Conservation (phyloP, 2,113 vertebrate species). For the Nasalis larvatus region DNA sequence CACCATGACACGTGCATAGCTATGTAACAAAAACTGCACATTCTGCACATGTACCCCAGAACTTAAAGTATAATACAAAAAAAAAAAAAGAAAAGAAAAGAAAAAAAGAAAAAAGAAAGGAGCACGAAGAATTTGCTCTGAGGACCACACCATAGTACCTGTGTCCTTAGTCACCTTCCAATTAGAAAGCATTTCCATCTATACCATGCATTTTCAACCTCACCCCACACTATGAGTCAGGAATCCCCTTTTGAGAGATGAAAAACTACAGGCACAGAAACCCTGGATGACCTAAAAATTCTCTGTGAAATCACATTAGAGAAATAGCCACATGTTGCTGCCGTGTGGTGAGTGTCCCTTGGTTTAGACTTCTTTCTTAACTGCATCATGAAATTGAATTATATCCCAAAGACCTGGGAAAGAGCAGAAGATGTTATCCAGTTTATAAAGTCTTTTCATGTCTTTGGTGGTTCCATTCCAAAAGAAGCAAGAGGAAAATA, state of each 20-base stretch:
- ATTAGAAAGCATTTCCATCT: not conserved
- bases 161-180: not conserved
- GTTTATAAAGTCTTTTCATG: not conserved
- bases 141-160: not conserved
- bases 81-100: not conserved
- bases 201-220: not conserved
- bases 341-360: not conserved
- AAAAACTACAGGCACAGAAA: not conserved
- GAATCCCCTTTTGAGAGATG: not conserved
- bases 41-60: no score
- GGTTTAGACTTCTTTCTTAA: not conserved
- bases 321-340: not conserved
- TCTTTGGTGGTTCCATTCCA: not conserved
- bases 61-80: no score
- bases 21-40: no score
- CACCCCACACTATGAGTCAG: not conserved
- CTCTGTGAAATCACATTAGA: not conserved
- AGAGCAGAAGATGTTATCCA: not conserved
- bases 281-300: not conserved
- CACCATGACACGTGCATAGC: no score
- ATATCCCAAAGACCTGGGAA: not conserved
- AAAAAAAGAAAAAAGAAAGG: not conserved
- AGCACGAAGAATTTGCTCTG: not conserved
- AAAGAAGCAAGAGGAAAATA: not conserved
- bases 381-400: not conserved